Conservation (phyloP, 2,797 vertebrate genomes). For the Sternarchorhynchus goeldii region DNA sequence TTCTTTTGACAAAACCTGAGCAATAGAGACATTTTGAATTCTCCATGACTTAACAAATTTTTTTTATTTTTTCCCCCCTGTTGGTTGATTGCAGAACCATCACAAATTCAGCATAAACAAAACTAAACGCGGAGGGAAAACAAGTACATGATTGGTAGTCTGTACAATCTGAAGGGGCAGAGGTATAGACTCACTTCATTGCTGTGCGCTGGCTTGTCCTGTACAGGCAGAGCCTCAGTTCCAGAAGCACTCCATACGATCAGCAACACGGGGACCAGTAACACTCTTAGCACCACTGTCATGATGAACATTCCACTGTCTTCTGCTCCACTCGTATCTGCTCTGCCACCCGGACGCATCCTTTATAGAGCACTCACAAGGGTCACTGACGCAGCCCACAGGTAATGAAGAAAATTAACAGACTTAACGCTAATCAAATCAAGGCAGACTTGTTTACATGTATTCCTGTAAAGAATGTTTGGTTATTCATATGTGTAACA, state of each 20-base stretch:
- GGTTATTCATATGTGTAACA: neutral
- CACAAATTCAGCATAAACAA: neutral
- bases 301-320: slow-evolving; percentile 39
- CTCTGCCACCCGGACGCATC: slow-evolving; percentile 36
- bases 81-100: neutral
- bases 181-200: slow-evolving; percentile 57
- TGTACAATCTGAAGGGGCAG: neutral
- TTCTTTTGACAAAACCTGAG: slow-evolving; percentile 58
- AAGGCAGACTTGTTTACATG: neutral
- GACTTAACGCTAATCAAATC: neutral
- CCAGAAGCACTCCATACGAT: slow-evolving; percentile 38
- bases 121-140: neutral
- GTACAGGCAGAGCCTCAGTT: slow-evolving; percentile 39
- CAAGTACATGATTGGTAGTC: neutral
- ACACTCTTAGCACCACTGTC: slow-evolving; percentile 33
- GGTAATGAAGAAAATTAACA: slow-evolving; percentile 44
- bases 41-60: neutral
- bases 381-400: slow-evolving; percentile 37
- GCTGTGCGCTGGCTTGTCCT: slow-evolving; percentile 47
- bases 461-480: neutral
- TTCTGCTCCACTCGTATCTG: slow-evolving; percentile 3
- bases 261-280: slow-evolving; percentile 52
- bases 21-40: slow-evolving; percentile 26
- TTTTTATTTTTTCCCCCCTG: too few species aligned
- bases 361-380: slow-evolving; percentile 43